A percentile compares a stretch with the other conserved stretches of the same genome.
These are phyloP conservation scores for Smithornis capensis DNA, from an alignment of 2,113 vertebrate genomes.

Conservation along the genomic window DNA sequence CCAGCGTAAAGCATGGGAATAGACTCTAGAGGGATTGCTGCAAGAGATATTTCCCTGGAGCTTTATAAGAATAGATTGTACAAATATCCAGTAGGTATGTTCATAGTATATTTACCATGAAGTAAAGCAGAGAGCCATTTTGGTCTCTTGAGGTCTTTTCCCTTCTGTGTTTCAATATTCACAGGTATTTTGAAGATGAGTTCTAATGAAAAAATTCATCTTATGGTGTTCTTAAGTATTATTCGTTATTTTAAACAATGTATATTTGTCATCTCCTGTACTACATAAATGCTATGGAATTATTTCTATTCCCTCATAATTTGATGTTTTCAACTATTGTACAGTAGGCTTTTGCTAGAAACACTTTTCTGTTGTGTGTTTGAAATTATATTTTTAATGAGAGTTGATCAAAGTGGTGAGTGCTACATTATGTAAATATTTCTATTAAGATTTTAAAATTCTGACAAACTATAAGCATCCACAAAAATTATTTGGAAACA, in stretches of 20 bases:
- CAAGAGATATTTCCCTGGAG: not conserved
- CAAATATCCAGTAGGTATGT: constrained; percentile 1
- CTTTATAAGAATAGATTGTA: not conserved
- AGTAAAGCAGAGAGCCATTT: not conserved
- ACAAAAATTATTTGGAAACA: not conserved
- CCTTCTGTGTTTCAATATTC: not conserved
- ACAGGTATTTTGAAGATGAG: not conserved
- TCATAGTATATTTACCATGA: not conserved
- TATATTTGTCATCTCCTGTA: not conserved
- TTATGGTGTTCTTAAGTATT: not conserved
- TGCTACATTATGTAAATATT: not conserved
- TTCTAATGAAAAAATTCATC: not conserved
- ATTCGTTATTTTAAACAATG: not conserved
- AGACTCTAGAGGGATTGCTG: not conserved
- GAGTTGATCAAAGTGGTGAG: not conserved
- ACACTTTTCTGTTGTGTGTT: not conserved
- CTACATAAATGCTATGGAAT: not conserved
- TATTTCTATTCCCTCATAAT: not conserved
- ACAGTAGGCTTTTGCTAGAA: not conserved
- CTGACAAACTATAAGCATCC: not conserved
- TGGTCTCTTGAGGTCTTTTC: not conserved
- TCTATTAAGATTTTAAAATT: not conserved
- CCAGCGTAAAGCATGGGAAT: not conserved
- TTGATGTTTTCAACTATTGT: not conserved
- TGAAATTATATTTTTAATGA: not conserved